Evolutionary conservation across 2,888 invertebrate genomes (phyloP).

Genomic region (Spisula solida): DNA sequence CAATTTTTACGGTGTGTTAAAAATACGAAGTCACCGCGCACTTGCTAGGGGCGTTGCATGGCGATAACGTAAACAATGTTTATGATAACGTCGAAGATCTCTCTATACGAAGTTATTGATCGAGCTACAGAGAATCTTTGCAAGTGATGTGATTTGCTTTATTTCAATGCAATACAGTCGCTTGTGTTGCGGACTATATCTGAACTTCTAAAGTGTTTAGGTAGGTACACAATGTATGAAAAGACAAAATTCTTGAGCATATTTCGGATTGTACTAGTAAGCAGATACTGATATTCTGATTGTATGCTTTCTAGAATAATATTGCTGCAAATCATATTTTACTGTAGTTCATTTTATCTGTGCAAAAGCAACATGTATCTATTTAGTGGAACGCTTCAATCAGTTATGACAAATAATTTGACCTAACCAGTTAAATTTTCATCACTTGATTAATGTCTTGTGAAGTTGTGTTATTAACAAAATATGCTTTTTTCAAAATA

Average conservation of each 20-base stretch:
- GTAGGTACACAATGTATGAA: not conserved
- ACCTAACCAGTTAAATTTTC: no score
- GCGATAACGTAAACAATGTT: slow-evolving; percentile 28
- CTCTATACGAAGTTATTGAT: not conserved
- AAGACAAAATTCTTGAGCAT: not conserved
- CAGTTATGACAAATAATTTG: no score
- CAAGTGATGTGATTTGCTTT: not conserved
- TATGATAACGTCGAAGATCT: not conserved
- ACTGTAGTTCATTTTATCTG: no score
- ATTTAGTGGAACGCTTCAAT: no score
- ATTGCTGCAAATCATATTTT: no score
- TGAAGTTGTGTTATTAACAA: no score
- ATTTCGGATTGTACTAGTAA: not conserved
- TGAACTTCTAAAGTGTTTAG: not conserved
- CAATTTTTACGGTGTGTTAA: not conserved
- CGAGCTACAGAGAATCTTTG: not conserved
- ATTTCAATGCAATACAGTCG: not conserved
- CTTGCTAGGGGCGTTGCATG: slow-evolving; percentile 26
- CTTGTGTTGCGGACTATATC: not conserved
- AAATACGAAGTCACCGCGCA: slow-evolving; percentile 26
- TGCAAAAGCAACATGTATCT: no score
- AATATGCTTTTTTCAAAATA: no score
- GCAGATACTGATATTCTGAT: no score
- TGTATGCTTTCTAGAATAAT: not conserved
- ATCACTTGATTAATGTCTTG: no score